These are phyloP conservation scores for Drosophila nigricruria DNA, from an alignment of 2,888 invertebrate species.

Conservation along the genomic window DNA sequence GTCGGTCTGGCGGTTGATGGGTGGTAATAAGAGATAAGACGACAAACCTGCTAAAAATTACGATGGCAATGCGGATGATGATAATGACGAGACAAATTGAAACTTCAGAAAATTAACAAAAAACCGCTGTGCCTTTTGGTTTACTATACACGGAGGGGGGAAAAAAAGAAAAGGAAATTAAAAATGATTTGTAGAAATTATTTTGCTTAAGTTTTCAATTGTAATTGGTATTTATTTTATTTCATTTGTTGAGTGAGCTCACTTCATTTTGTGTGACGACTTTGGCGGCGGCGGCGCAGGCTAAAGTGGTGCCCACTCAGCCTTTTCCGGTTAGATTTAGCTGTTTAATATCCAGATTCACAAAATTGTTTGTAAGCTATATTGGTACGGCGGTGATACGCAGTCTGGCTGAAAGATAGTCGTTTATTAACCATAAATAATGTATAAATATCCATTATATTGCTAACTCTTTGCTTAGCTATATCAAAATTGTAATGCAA, in stretches of 20 bases:
- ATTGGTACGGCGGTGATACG: slow-evolving; percentile 24
- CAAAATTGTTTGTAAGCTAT: slow-evolving; percentile 23
- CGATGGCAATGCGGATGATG: slow-evolving; percentile 46
- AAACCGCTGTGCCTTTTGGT: slow-evolving; percentile 65
- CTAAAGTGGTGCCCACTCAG: slow-evolving; percentile 64
- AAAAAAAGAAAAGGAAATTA: not conserved
- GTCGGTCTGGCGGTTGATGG: slow-evolving; percentile 26
- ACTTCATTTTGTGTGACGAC: slow-evolving; percentile 74
- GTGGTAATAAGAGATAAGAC: slow-evolving; percentile 26
- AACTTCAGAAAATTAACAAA: slow-evolving; percentile 71
- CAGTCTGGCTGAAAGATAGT: slow-evolving; percentile 24
- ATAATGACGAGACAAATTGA: slow-evolving; percentile 63
- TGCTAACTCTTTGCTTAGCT: not conserved
- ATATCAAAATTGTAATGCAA: not conserved
- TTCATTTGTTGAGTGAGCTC: slow-evolving; percentile 41
- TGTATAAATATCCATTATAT: not conserved
- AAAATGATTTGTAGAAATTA: slow-evolving; percentile 10
- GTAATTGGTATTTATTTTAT: slow-evolving; percentile 21
- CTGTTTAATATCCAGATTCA: slow-evolving; percentile 42
- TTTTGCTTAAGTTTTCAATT: slow-evolving; percentile 4
- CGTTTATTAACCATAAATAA: slow-evolving; percentile 1
- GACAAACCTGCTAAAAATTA: slow-evolving; percentile 41
- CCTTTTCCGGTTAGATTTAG: slow-evolving; percentile 56
- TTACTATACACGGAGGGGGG: slow-evolving; percentile 50
- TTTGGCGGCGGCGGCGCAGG: slow-evolving; percentile 66